Conservation (phyloP, 2,888 invertebrate genomes). For the Rhagonycha lutea region DNA sequence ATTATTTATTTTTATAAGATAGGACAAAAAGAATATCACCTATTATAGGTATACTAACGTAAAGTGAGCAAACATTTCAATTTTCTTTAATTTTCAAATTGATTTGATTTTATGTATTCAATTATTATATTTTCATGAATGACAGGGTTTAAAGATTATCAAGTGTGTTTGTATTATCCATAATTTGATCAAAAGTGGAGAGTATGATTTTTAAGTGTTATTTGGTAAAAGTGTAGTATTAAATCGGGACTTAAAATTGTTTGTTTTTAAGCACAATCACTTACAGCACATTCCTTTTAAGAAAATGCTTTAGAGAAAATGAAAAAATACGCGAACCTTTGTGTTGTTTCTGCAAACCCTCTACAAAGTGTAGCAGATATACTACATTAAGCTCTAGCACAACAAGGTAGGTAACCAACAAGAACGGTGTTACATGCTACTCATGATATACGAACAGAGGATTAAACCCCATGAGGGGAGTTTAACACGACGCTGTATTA, state of each 20-base stretch:
- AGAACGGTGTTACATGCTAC: constrained; percentile 40
- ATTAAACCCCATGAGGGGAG: constrained; percentile 48
- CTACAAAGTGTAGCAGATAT: constrained; percentile 42
- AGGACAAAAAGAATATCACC: background rate
- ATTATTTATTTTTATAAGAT: background rate
- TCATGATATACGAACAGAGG: constrained; percentile 46
- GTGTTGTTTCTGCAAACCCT: constrained; percentile 39
- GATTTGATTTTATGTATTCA: background rate
- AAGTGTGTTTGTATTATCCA: background rate
- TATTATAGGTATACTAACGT: background rate
- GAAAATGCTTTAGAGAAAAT: constrained; percentile 28
- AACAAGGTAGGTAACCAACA: constrained; percentile 41
- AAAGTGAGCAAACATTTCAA: background rate
- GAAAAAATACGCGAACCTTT: constrained; percentile 40
- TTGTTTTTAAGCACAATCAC: constrained; percentile 16
- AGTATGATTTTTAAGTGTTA: background rate
- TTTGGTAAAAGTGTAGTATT: background rate
- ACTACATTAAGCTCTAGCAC: constrained; percentile 43
- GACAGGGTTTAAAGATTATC: background rate
- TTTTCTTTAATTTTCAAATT: background rate
- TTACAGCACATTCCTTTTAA: constrained; percentile 13
- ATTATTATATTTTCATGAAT: background rate
- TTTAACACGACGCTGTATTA: constrained; percentile 48
- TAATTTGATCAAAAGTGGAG: background rate
- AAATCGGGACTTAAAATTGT: background rate